Percentiles rank a stretch among this genome's conserved stretches.
phyloP scores from a whole-genome alignment of 2,888 invertebrate genomes.

The Ellobium chinense region DNA sequence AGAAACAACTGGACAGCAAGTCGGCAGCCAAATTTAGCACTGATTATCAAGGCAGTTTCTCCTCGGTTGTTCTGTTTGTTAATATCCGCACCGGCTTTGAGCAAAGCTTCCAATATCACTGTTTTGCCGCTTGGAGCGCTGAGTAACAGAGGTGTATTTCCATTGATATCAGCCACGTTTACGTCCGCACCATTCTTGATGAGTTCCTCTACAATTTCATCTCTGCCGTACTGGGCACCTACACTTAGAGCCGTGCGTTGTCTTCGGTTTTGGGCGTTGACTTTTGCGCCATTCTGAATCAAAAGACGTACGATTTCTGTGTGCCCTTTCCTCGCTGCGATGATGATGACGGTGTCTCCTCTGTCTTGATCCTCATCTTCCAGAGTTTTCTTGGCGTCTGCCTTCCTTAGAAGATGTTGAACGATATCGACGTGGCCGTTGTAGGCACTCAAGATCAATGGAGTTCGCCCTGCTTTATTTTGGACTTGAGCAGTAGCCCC shows the following conservation, averaged over 20 bases:
- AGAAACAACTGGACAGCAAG: not conserved
- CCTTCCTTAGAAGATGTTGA: constrained; percentile 16
- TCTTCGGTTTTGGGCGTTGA: constrained; percentile 26
- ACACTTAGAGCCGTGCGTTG: not conserved
- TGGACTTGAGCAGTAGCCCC: constrained; percentile 55
- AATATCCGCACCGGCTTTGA: constrained; percentile 34
- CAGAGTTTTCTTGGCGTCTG: not conserved
- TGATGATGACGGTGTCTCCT: constrained; percentile 36
- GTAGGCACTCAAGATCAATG: constrained; percentile 39
- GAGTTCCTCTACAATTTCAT: constrained; percentile 37
- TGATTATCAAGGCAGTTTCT: constrained; percentile 25
- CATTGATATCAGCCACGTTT: constrained; percentile 60
- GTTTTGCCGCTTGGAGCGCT: not conserved
- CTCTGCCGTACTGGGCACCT: not conserved
- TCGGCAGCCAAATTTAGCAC: not conserved
- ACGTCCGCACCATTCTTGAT: constrained; percentile 60
- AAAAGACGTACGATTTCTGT: not conserved
- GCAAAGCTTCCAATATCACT: not conserved
- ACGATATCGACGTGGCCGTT: constrained; percentile 39
- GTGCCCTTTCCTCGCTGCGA: not conserved
- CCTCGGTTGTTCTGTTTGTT: constrained; percentile 23
- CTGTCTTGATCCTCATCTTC: not conserved
- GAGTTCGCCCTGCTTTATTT: constrained; percentile 37
- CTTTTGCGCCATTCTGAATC: not conserved
- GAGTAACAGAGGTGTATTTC: constrained; percentile 55